A percentile compares a stretch with the other conserved stretches of the same genome.
phyloP scores from a whole-genome alignment of 2,888 invertebrate species.

The Ophion slaviceki region DNA sequence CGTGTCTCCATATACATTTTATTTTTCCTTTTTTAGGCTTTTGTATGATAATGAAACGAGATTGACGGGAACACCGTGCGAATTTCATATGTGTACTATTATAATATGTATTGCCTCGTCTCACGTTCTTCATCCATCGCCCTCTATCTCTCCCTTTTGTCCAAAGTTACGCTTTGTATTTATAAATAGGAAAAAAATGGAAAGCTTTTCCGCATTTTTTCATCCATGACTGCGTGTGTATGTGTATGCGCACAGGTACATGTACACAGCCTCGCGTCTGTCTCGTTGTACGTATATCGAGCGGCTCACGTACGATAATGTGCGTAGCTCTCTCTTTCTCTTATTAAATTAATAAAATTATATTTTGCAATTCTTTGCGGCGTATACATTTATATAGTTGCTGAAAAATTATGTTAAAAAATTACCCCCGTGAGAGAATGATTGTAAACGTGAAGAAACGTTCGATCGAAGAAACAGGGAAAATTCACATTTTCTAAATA shows the following conservation, averaged over 20 bases:
- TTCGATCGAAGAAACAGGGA: neutral
- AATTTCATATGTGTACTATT: conserved; percentile 29
- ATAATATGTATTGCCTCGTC: conserved; percentile 14
- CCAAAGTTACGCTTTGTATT: conserved; percentile 51
- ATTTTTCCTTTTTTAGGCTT: conserved; percentile 5
- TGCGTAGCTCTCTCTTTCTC: conserved; percentile 4
- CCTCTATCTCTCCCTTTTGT: conserved; percentile 39
- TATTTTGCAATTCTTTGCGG: conserved; percentile 41
- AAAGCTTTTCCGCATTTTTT: conserved; percentile 35
- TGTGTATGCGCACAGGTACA: conserved; percentile 4
- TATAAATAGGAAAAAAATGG: conserved; percentile 5
- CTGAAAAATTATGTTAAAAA: neutral
- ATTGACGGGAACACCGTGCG: conserved; percentile 26
- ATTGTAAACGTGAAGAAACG: neutral
- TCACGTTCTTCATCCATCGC: neutral
- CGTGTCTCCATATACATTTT: neutral
- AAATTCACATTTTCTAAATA: neutral
- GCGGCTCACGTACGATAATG: conserved; percentile 35
- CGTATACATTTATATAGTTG: neutral
- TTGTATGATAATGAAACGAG: conserved; percentile 28
- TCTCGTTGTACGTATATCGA: conserved; percentile 23
- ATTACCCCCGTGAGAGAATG: neutral
- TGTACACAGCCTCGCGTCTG: conserved; percentile 12
- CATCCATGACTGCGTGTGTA: conserved; percentile 35
- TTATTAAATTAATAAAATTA: conserved; percentile 47